Base-by-base conservation (phyloP, 2,888 invertebrate genomes). In the Tenthredo notha region DNA sequence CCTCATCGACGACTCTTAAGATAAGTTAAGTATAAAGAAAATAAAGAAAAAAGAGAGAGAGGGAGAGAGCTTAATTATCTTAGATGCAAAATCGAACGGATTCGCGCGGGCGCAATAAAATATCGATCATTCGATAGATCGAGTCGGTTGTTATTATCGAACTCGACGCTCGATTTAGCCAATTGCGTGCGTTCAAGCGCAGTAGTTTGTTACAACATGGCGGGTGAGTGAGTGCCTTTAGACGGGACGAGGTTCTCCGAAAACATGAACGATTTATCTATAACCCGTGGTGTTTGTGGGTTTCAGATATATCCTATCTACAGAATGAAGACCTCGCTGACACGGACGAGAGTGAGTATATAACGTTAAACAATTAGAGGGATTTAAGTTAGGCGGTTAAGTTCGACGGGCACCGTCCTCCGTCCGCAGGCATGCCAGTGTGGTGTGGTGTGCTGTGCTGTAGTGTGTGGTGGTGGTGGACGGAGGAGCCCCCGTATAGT, bases 151-250 rank as follows among this genome's bases (percentile, higher is more conserved):
- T 54, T 54, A 7, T 54, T 77, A 50, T 77, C 77, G 77, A 77
- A 77, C 67, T 83, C 83, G 83, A 10, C 25, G 21, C 47, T 83
- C 83, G 83, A 83, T 25, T 83, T 25, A 70, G 83, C 83, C 83
- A 83, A 83, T 83, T 83, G 83, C 83, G 83, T 83, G 83, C 83
- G 83, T 83, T 67, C 67, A 83, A 77, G 91, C 93, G 92, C 88
- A 85, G 89, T 89, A 92, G 93, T 93, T 93, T 93, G 93, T 92
- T 92, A 90, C 92, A 93, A 93, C 90, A 93, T 93, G 93, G 93
- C 93, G 93, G 93, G 93, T 93, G 93, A 93, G 93, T 93, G 92
- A 91, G 91, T 92, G 92, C 90, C 90, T 90, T 91, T 90, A 90
- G 90, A 91, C 89, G 90, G 90, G 89, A 91, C 89, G 89, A 91